phyloP scores from a whole-genome alignment of 2,888 invertebrate species.

The Atrina japonica region DNA sequence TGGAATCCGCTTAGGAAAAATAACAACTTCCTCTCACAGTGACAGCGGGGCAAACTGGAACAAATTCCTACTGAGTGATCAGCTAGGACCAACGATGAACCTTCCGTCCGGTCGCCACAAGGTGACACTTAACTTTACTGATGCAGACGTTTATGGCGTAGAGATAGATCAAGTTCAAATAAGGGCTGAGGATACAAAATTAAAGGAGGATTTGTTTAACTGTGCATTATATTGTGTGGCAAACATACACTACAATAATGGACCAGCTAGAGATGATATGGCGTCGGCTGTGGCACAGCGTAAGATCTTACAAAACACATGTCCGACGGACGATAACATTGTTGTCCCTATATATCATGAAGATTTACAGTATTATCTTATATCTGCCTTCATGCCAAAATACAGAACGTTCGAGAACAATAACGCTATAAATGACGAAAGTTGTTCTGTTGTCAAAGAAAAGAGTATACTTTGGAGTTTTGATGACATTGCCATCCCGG shows the following conservation, averaged over 20 bases:
- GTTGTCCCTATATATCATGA: constrained; percentile 61
- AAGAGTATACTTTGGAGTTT: constrained; percentile 25
- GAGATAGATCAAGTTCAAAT: constrained; percentile 60
- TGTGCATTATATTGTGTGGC: constrained; percentile 60
- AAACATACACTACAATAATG: constrained; percentile 45
- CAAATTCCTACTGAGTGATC: constrained; percentile 37
- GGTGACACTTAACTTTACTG: constrained; percentile 42
- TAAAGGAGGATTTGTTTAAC: constrained; percentile 44
- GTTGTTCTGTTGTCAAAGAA: not conserved
- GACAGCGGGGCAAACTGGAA: constrained; percentile 44
- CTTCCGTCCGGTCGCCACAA: constrained; percentile 49
- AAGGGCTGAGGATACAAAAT: constrained; percentile 40
- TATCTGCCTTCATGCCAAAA: constrained; percentile 61
- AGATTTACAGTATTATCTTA: constrained; percentile 48
- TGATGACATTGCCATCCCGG: constrained; percentile 12
- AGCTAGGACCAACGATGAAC: constrained; percentile 32
- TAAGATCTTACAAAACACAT: constrained; percentile 41
- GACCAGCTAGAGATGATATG: constrained; percentile 34
- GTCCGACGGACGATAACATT: constrained; percentile 67
- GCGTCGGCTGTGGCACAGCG: constrained; percentile 19
- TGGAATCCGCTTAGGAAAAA: constrained; percentile 35
- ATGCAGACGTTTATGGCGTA: constrained; percentile 55
- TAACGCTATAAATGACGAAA: not conserved
- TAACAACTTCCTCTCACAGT: constrained; percentile 23
- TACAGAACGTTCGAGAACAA: constrained; percentile 62